Base-by-base conservation (phyloP, 2,113 vertebrate genomes). In the Gallinago paraguaiae region DNA sequence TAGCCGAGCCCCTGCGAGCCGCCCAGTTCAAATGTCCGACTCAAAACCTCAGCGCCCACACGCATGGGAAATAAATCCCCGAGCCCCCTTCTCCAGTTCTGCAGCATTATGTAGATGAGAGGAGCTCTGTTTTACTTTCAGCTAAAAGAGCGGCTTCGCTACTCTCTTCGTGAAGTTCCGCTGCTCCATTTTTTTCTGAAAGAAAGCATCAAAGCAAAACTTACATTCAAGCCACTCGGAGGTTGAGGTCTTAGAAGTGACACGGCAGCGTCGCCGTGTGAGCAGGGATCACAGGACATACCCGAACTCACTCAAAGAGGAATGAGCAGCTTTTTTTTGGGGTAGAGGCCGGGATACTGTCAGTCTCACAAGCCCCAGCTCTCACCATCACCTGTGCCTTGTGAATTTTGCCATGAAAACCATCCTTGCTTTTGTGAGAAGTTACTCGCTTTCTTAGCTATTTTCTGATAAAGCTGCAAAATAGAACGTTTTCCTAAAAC, bases 151-250 rank as follows among this genome's bases (percentile, higher is more conserved):
- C 9, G 3, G 56, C 51, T 54, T 18, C 0, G 0, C 12, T 35
- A 1, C 54, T 76, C 54, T 18, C 46, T 5, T 28, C 7, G 0
- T 2, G 23, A 80, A 37, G 64, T 71, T 77, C 79, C 82, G 82
- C 67, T 45, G 78, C 54, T 67, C 63, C 7, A 0, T 17, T 9
- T 39, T 39, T 37, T 67, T 31, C 22, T 18, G 61, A 45, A 43
- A 43, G 46, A 18, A 61, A 93, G 63, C 67, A 53, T 31, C 45
- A 28, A 35, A 85, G 77, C 27, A 48, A 60, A 82, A 23, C 45
- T 45, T 8, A 7, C 13, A 17, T 4, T 31, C 24, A 20, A 76
- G 57, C 33, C 31, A 2, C 7, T 46, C 0, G 1, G 67, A 35
- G 48, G 39, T 5, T 22, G 45, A 65, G 75, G 37, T 63, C 46